These are phyloP conservation scores for Pygoscelis adeliae DNA, from an alignment of 2,113 vertebrate species.

Conservation along the genomic window DNA sequence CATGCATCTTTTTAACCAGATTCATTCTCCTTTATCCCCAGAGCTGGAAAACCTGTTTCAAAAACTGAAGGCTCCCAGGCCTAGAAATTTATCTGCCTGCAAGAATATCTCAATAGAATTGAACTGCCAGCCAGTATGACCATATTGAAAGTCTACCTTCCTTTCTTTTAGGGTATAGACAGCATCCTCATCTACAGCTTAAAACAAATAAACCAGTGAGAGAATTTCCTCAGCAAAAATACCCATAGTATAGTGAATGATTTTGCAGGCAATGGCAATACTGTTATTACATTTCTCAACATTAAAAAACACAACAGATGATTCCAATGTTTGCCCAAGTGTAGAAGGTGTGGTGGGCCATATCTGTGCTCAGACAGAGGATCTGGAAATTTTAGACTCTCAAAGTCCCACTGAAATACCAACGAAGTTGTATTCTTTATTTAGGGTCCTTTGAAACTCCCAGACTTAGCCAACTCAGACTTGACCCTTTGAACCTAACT, in stretches of 20 bases:
- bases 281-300: background rate
- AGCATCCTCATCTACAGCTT: background rate
- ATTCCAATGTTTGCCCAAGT: background rate
- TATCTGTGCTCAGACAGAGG: background rate
- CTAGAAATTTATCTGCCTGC: background rate
- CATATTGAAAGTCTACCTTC: background rate
- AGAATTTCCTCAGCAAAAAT: background rate
- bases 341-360: too few relatives aligned
- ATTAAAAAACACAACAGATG: background rate
- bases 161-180: background rate
- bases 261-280: background rate
- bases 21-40: background rate
- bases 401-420: background rate
- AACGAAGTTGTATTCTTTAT: background rate
- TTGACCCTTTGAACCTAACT: background rate
- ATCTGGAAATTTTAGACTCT: background rate
- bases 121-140: background rate
- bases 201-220: background rate
- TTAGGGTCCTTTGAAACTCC: background rate
- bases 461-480: background rate
- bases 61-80: background rate
- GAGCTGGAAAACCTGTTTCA: background rate
- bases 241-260: rapidly evolving
- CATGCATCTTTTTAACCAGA: background rate
- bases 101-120: background rate